A percentile compares a stretch with the other conserved stretches of the same genome.
Evolutionary conservation across 1,140 invertebrate species (phyloP).

Genomic region (Caenorhabditis tropicalis): DNA sequence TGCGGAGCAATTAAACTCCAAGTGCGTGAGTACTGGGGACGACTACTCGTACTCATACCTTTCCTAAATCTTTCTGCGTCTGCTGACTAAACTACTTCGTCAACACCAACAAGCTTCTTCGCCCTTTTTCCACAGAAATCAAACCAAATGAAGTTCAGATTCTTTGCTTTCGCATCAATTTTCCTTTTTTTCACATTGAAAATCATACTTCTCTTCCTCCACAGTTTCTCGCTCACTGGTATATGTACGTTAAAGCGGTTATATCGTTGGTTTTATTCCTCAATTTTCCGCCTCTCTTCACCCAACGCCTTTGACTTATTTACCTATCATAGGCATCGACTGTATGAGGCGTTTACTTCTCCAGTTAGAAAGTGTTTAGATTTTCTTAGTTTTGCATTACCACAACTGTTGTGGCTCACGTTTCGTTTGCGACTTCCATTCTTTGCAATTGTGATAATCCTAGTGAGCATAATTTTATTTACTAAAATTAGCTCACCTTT

Average conservation of each 20-base stretch:
- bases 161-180: background rate
- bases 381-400: background rate
- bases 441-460: background rate
- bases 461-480: background rate
- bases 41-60: constrained; percentile 50
- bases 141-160: constrained; percentile 23
- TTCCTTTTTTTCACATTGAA: background rate
- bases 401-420: background rate
- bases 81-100: background rate
- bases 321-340: background rate
- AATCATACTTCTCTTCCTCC: background rate
- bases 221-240: constrained; percentile 35
- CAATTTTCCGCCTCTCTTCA: background rate
- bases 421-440: background rate
- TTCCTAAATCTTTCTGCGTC: constrained; percentile 47
- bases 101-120: background rate
- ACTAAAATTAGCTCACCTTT: background rate
- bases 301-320: background rate
- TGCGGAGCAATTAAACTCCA: constrained; percentile 62
- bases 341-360: background rate
- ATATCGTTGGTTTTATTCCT: background rate
- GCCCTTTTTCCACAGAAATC: background rate
- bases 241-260: constrained; percentile 15
- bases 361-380: constrained; percentile 16
- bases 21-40: background rate